Evolutionary conservation across 2,797 vertebrate genomes (phyloP).

Genomic region (Alca torda): DNA sequence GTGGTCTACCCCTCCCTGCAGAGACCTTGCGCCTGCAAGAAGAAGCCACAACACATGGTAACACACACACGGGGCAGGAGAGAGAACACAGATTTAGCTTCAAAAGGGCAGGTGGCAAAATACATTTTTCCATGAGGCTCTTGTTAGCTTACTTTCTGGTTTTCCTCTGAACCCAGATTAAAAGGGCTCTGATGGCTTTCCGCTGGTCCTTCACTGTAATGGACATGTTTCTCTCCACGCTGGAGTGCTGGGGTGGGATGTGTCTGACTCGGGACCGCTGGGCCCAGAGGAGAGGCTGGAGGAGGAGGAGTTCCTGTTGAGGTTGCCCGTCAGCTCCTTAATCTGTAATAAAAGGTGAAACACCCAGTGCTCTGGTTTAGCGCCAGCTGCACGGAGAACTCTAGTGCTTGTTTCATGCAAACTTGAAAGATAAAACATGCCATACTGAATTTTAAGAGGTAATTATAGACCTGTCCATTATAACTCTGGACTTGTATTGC

Average conservation of each 20-base stretch:
- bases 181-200: constrained; percentile 89
- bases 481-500: neutral
- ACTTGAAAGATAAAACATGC: neutral
- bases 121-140: neutral
- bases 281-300: constrained; percentile 91
- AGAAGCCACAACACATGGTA: neutral
- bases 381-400: neutral
- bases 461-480: neutral
- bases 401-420: neutral
- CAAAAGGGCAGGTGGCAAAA: neutral
- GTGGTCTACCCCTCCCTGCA: neutral
- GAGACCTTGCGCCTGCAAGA: neutral
- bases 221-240: constrained; percentile 77
- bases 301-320: constrained; percentile 89
- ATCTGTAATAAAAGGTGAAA: constrained; percentile 79
- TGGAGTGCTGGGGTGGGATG: constrained; percentile 84
- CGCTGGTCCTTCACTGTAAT: constrained; percentile 86
- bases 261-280: constrained; percentile 89
- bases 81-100: neutral
- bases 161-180: constrained; percentile 94
- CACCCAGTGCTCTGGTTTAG: neutral
- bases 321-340: constrained; percentile 95
- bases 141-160: constrained; percentile 88
- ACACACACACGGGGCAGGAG: neutral
- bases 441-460: neutral